phyloP scores from a whole-genome alignment of 1,140 invertebrate species.

The Episyrphus balteatus region DNA sequence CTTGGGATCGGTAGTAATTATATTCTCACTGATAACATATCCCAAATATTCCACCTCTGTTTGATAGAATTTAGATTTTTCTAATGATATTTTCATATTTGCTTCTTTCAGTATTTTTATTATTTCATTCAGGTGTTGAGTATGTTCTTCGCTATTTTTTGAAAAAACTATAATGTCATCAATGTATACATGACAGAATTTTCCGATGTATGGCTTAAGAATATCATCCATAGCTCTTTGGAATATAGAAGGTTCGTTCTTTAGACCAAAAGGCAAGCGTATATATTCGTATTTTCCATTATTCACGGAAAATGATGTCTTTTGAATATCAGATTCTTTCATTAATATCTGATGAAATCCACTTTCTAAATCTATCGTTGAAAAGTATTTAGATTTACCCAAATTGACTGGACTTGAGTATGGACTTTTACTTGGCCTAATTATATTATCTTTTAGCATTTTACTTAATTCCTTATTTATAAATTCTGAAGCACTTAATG shows the following conservation, averaged over 20 bases:
- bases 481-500: conserved; percentile 6
- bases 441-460: conserved; percentile 3
- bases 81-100: conserved; percentile 37
- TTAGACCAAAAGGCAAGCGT: conserved; percentile 19
- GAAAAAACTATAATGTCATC: conserved; percentile 11
- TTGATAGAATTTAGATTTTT: conserved; percentile 36
- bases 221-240: conserved; percentile 20
- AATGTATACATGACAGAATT: conserved; percentile 7
- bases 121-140: conserved; percentile 6
- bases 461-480: conserved; percentile 9
- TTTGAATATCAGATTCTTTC: conserved; percentile 21
- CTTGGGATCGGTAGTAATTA: conserved; percentile 9
- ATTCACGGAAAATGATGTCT: conserved; percentile 37
- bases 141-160: conserved; percentile 4
- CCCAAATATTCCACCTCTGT: conserved; percentile 9
- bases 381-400: conserved; percentile 31
- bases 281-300: conserved; percentile 28
- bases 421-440: not conserved
- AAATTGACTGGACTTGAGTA: conserved; percentile 18
- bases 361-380: conserved; percentile 34
- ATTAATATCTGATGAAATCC: conserved; percentile 42
- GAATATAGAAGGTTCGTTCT: conserved; percentile 23
- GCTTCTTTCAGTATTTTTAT: conserved; percentile 18
- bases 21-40: conserved; percentile 4
- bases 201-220: conserved; percentile 3